Evolutionary conservation across 2,797 vertebrate genomes (phyloP), one percentile per base, ranked within the genome.

Genomic region (Myripristis jacobus): DNA sequence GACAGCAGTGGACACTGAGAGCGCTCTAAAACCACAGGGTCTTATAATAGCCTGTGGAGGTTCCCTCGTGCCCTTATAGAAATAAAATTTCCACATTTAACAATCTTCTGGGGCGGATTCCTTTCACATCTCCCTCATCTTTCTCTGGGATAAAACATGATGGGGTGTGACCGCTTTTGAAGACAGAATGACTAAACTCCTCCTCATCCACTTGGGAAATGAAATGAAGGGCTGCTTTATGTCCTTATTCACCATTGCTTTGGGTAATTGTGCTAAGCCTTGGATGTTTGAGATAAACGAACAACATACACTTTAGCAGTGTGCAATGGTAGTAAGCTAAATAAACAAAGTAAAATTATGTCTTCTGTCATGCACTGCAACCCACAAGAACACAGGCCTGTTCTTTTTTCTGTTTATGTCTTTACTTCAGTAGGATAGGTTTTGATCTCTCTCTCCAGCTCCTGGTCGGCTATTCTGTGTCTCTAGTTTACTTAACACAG

Each of bases 81-180:
- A 91, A 91, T 90, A 90, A 76, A 85, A 88, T 87, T 62, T 90
- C 88, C 84, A 85, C 90, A 87, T 92, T 88, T 91, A 91, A 90
- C 78, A 82, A 43, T 73, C 62, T 79, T 88, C 70, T 59, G 79
- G 83, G 88, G 83, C 70, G 65, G 76, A 82, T 77, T 88, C 80
- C 71, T 79, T 58, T 84, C 67, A 56, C 77, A 78, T 77, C 57
- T 50, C 62, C 80, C 70, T 80, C 79, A 66, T 89, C 75, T 81
- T 74, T 76, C 75, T 84, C 66, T 66, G 77, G 83, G 68, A 67
- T 80, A 34, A 75, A 73, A 81, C 72, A 85, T 69, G 70, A 57
- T 48, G 68, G 72, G 38, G 79, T 82, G 68, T 66, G 79, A 73
- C 76, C 50, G 70, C 61, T 82, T 89, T 77, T 73, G 60, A 85